These are phyloP conservation scores for Nomada goodeniana DNA, from an alignment of 2,888 invertebrate genomes.

Conservation along the genomic window DNA sequence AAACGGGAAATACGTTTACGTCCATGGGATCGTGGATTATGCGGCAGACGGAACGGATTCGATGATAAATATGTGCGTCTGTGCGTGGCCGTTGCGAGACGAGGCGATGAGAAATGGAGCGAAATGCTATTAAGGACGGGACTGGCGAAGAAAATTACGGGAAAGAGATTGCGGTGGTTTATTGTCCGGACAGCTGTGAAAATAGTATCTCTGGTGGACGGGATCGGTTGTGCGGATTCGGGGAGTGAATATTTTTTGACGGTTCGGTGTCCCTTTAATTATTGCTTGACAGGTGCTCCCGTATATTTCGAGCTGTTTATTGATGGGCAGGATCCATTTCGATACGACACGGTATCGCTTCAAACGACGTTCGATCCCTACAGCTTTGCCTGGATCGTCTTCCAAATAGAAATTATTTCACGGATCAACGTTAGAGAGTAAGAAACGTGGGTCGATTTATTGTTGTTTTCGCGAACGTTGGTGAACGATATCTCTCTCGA, in stretches of 20 bases:
- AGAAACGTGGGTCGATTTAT: no score
- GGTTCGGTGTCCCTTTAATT: no score
- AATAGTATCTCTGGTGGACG: background rate
- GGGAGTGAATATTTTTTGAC: background rate
- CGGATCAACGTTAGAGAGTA: no score
- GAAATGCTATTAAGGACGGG: slow-evolving; percentile 7
- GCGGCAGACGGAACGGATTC: slow-evolving; percentile 61
- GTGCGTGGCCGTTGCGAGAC: slow-evolving; percentile 17
- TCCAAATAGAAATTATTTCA: no score
- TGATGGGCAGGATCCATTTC: no score
- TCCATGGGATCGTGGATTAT: slow-evolving; percentile 65
- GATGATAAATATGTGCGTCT: slow-evolving; percentile 64
- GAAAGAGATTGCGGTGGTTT: background rate
- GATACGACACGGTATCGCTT: no score
- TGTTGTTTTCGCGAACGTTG: no score
- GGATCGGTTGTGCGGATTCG: background rate
- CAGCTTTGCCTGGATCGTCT: no score
- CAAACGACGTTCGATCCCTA: no score
- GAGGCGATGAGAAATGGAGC: background rate
- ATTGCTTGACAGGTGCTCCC: no score
- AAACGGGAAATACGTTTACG: slow-evolving; percentile 47
- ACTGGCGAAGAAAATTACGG: slow-evolving; percentile 17
- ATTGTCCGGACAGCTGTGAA: background rate
- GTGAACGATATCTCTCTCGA: no score
- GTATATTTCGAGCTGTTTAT: no score